A percentile compares a stretch with the other conserved stretches of the same genome.
These are phyloP conservation scores for Euphydryas editha DNA, from an alignment of 2,888 invertebrate genomes.

Conservation along the genomic window DNA sequence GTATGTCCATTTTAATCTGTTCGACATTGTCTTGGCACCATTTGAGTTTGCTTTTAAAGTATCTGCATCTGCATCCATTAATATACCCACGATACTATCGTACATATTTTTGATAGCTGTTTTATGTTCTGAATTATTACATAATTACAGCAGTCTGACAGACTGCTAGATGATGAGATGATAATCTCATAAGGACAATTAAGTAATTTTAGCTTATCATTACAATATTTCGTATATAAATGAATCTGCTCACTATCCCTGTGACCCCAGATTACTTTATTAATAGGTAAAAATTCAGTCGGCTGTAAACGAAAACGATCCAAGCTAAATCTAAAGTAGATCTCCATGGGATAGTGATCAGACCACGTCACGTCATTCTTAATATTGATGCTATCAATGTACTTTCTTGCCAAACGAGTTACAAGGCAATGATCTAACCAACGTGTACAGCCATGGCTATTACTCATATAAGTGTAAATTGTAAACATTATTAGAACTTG, in stretches of 20 bases:
- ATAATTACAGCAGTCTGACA: conserved; percentile 9
- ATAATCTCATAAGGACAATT: background rate
- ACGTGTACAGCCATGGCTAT: conserved; percentile 25
- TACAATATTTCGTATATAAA: conserved; percentile 4
- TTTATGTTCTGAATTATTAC: conserved; percentile 7
- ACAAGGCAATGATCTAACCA: conserved; percentile 32
- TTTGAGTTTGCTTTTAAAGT: conserved; percentile 33
- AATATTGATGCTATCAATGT: conserved; percentile 22
- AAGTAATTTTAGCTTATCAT: background rate
- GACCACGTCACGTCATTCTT: conserved; percentile 31
- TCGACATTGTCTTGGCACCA: conserved; percentile 38
- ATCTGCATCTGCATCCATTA: conserved; percentile 6
- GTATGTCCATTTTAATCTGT: conserved; percentile 37
- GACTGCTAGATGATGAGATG: too few relatives aligned
- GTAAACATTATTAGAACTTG: conserved; percentile 6
- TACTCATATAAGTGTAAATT: conserved; percentile 21
- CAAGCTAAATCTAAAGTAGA: conserved; percentile 18
- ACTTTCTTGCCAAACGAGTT: conserved; percentile 8
- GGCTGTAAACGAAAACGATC: too few relatives aligned
- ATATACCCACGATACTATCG: conserved; percentile 15
- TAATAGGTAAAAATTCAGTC: too few relatives aligned
- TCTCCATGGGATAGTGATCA: conserved; percentile 28
- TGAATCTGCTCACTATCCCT: conserved; percentile 20
- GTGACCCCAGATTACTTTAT: too few relatives aligned
- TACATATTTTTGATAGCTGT: conserved; percentile 18